Evolutionary conservation across 2,113 vertebrate species (phyloP).

Genomic region (Eudyptes chrysolophus): DNA sequence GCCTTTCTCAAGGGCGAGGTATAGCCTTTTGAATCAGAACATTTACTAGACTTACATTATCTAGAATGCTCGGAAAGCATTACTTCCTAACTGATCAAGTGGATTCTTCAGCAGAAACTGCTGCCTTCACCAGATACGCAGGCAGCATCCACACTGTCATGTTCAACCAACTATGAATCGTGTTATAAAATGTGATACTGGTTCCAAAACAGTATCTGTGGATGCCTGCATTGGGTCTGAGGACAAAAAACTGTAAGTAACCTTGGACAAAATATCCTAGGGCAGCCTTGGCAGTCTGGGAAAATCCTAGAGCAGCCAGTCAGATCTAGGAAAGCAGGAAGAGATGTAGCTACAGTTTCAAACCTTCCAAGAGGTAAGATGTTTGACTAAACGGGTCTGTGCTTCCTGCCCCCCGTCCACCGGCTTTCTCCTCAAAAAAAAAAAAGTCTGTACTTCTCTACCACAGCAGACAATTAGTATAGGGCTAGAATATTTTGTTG

Average conservation of each 20-base stretch:
- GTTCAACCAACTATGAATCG: not conserved
- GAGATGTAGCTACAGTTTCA: not conserved
- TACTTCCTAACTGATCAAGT: not conserved
- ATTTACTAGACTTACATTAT: not conserved
- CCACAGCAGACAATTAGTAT: not conserved
- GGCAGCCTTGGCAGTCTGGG: not conserved
- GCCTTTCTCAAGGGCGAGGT: not conserved
- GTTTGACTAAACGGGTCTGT: not conserved
- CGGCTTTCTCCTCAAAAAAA: not conserved
- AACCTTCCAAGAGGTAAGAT: not conserved
- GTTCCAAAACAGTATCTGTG: not conserved
- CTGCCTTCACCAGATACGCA: rapidly evolving
- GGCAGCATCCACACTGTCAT: not conserved
- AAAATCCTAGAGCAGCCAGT: not conserved
- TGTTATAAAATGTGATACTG: not conserved
- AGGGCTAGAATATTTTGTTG: not conserved
- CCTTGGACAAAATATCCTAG: not conserved
- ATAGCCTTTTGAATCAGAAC: not conserved
- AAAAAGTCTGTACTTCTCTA: not conserved
- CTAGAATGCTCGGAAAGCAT: not conserved
- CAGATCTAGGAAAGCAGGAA: not conserved
- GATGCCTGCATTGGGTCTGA: not conserved
- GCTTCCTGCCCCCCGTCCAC: no score
- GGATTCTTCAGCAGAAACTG: not conserved
- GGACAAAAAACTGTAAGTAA: not conserved